phyloP scores from a whole-genome alignment of 2,113 vertebrate genomes.

The Gymnocephalus cernua region DNA sequence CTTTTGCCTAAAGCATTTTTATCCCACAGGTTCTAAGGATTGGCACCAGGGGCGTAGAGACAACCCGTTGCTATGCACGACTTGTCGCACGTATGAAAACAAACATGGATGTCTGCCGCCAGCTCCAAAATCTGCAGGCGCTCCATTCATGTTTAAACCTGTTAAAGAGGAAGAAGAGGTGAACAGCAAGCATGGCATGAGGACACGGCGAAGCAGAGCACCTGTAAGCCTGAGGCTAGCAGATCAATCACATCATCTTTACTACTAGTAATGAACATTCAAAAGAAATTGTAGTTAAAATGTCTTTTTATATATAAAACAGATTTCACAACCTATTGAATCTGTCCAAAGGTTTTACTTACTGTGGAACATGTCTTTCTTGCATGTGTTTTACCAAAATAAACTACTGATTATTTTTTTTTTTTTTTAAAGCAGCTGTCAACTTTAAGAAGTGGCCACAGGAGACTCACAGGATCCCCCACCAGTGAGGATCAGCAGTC shows the following conservation, averaged over 20 bases:
- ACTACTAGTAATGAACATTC: neutral
- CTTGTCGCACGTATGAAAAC: conserved; percentile 94
- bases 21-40: conserved; percentile 92
- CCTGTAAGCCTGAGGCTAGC: conserved; percentile 85
- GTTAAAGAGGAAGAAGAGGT: conserved; percentile 98
- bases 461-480: conserved; percentile 94
- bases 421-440: conserved; percentile 88
- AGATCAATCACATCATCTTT: conserved; percentile 11
- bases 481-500: conserved; percentile 91
- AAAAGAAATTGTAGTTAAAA: neutral
- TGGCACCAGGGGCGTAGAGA: conserved; percentile 95
- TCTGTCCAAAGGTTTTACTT: neutral
- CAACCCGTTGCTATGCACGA: conserved; percentile 91
- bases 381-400: conserved; percentile 7
- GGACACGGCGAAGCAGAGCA: conserved; percentile 95
- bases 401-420: neutral
- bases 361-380: neutral
- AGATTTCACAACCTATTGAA: neutral
- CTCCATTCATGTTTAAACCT: conserved; percentile 97
- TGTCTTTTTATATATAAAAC: neutral
- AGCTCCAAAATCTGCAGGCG: conserved; percentile 91
- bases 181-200: conserved; percentile 97
- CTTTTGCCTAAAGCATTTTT: neutral
- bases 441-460: conserved; percentile 96
- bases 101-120: conserved; percentile 96